Evolutionary conservation across 2,797 vertebrate genomes (phyloP).

Genomic region (Anas flavirostris): DNA sequence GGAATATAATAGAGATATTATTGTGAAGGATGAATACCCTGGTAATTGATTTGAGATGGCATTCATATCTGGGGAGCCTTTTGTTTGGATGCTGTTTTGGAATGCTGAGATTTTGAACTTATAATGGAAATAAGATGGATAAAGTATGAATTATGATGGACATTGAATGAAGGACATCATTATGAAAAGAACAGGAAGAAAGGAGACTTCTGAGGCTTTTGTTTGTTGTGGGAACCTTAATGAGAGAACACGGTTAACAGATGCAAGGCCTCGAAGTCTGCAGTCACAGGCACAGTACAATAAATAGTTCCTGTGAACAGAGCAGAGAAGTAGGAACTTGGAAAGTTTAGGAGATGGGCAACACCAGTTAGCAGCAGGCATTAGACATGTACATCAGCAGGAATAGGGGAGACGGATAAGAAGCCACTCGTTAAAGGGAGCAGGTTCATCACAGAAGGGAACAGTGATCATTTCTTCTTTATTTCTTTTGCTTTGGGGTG

Average conservation of each 20-base stretch:
- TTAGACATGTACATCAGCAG: background rate
- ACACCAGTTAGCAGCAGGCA: background rate
- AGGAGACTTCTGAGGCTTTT: constrained; percentile 42
- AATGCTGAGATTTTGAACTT: constrained; percentile 50
- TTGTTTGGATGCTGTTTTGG: constrained; percentile 50
- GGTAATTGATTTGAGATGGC: constrained; percentile 54
- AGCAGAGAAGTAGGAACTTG: background rate
- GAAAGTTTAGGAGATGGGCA: background rate
- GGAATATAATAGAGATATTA: constrained; percentile 47
- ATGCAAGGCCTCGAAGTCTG: constrained; percentile 30
- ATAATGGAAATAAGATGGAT: constrained; percentile 45
- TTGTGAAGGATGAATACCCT: constrained; percentile 45
- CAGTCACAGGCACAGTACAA: background rate
- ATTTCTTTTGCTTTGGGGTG: constrained; percentile 7
- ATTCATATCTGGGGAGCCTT: constrained; percentile 51
- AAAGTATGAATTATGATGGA: constrained; percentile 29
- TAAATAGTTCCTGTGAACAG: constrained; percentile 8
- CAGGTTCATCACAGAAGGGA: background rate
- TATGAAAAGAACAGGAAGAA: constrained; percentile 52
- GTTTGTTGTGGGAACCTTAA: constrained; percentile 54
- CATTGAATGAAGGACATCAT: constrained; percentile 34
- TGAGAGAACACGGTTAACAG: constrained; percentile 49
- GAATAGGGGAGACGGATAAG: background rate
- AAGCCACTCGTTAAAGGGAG: background rate
- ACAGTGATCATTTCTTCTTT: background rate